Evolutionary conservation across 2,888 invertebrate genomes (phyloP), one percentile per base, ranked within the genome.

Genomic region (Clusia tigrina): DNA sequence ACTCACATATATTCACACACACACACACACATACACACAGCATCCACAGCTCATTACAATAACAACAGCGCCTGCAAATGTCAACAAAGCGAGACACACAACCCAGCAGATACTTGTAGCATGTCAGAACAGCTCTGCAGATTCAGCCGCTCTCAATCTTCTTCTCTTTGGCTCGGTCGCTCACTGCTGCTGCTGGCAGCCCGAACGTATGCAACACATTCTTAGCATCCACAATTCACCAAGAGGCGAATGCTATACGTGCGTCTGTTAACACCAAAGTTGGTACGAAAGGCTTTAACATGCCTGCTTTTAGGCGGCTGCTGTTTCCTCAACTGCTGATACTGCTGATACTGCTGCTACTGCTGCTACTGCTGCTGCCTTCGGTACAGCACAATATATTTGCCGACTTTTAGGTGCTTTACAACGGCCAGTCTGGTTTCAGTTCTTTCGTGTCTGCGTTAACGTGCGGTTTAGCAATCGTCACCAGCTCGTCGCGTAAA

Each of bases 361-460:
- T 62, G 65, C 64, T 72, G 68, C 69, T 70, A 70, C 67, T 72
- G 73, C 71, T 76, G 48, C 20, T 48, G 5, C n/a, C 48, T 20
- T 22, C 48, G 22, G 18, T 22, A 48, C 48, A 48, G 46, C 25
- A 51, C 52, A 64, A 54, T 64, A 56, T 57, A 53, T 58, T 64
- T 62, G 69, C 67, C 71, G 68, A 74, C 72, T 67, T 69, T 72
- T 65, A 59, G 65, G 64, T 70, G 64, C 66, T 54, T 61, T 59
- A 60, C 66, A 63, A 69, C 57, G 66, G 64, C 63, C 63, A 67
- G 64, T 60, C 66, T 66, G 63, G 53, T 62, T 71, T 80, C 67
- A 80, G 79, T 80, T 71, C 67, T 73, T 70, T 76, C 78, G 79
- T 77, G 77, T 73, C 77, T 73, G 73, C 66, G 74, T 69, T 69